A percentile compares a stretch with the other conserved stretches of the same genome.
Conservation (phyloP, 1,140 invertebrate genomes). For the Holotrichia oblita region DNA sequence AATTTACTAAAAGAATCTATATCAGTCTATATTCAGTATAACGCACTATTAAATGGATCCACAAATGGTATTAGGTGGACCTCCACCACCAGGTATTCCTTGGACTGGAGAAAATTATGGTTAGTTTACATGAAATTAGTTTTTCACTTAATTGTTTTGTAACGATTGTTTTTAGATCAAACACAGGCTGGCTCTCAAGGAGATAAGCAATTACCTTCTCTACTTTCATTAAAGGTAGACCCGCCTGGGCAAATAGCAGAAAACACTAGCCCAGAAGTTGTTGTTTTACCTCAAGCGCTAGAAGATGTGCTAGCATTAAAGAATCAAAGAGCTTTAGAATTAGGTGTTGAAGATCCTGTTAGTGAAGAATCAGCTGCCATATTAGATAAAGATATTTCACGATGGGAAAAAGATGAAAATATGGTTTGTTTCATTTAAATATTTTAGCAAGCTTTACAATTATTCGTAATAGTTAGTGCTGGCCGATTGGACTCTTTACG, state of each 20-base stretch:
- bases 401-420: constrained; percentile 27
- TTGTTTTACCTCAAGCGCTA: constrained; percentile 81
- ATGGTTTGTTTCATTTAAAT: too few species aligned
- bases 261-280: constrained; percentile 62
- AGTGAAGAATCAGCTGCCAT: constrained; percentile 3
- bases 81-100: constrained; percentile 5
- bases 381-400: constrained; percentile 17
- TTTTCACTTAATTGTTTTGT: background rate
- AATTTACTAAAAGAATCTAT: background rate
- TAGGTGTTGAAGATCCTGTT: constrained; percentile 61
- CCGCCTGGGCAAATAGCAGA: constrained; percentile 65
- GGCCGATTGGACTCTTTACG: too few species aligned
- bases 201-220: constrained; percentile 62
- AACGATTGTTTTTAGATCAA: constrained; percentile 25
- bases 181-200: background rate
- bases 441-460: too few species aligned
- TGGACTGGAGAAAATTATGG: background rate
- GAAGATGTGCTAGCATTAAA: constrained; percentile 91
- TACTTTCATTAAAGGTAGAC: constrained; percentile 68
- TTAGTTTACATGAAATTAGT: background rate
- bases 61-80: constrained; percentile 29
- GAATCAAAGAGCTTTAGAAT: constrained; percentile 81
- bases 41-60: constrained; percentile 15
- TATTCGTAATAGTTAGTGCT: too few species aligned
- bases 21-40: background rate